Base-by-base conservation (phyloP, 2,888 invertebrate genomes). In the Hyposoter dolosus region DNA sequence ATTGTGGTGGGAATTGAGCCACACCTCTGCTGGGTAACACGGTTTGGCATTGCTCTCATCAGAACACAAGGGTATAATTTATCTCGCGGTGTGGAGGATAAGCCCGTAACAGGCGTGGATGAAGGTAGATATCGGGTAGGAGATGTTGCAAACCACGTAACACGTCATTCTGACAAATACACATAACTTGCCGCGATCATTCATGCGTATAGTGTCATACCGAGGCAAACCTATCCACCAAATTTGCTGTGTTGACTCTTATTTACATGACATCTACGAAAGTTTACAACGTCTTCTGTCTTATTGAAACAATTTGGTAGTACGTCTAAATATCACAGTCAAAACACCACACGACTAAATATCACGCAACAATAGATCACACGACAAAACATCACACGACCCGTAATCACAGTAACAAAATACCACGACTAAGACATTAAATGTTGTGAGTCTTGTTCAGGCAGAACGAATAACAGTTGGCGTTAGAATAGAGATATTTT, bases 21-120 rank as follows among this genome's bases (percentile, higher is more conserved):
- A 74, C 63, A 78, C 47, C 56, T 19, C 75, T 72, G 19, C 75
- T 72, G 19, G 19, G 45, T 53, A 4, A 53, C n/a, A 32, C 35
- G 35, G 23, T 47, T 32, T 47, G 74, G 60, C 66, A 68, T 32
- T 72, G n/a, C 15, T 56, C 72, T 74, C 60, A 45, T 45, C 47
- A 40, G 23, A 65, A 63, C 82, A 74, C 85, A 60, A 60, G 78
- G 78, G 85, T 84, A 77, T 66, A 84, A 84, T 84, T 71, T 72
- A 75, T 76, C 76, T 71, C 15, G 17, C 45, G 53, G 56, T 66
- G 60, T 40, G 63, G 9, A 63, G 28, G 72, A 83, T 69, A 75
- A 60, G 32, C 60, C 60, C 60, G 17, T 60, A 65, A 80, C 65
- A 71, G 23, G 76, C 76, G 19, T 50, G 65, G 35, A 71, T 63